Evolutionary conservation across 2,797 vertebrate species (phyloP).

Genomic region (Ammospiza maritima): DNA sequence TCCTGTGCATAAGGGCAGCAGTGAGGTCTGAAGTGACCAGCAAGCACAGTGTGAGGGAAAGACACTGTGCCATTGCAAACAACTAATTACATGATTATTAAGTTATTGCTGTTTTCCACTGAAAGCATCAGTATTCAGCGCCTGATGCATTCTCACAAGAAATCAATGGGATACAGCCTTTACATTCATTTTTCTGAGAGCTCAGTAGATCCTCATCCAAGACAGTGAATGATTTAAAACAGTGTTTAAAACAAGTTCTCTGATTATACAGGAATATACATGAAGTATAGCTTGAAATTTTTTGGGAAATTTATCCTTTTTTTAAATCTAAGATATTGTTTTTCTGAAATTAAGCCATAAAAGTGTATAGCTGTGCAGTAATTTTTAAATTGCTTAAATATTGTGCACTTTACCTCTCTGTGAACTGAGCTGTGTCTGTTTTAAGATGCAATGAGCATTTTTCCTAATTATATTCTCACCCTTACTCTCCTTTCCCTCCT

Average conservation of each 20-base stretch:
- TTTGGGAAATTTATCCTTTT: background rate
- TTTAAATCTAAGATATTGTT: background rate
- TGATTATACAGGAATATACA: background rate
- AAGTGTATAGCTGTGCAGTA: background rate
- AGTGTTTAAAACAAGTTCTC: background rate
- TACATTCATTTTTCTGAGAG: background rate
- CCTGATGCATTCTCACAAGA: background rate
- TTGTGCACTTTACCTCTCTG: background rate
- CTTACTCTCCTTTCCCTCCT: background rate
- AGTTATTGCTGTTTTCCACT: background rate
- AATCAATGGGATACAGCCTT: constrained; percentile 1
- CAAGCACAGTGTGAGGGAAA: background rate
- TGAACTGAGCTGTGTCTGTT: background rate
- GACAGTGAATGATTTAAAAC: background rate
- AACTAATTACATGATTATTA: constrained; percentile 18
- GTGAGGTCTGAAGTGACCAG: background rate
- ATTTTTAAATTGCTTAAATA: background rate
- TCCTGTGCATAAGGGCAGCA: background rate
- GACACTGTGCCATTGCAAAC: background rate
- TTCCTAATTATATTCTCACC: background rate
- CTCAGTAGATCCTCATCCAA: background rate
- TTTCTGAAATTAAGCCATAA: background rate
- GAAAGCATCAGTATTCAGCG: constrained; percentile 35
- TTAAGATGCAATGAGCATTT: background rate
- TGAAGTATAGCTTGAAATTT: background rate